phyloP scores from a whole-genome alignment of 2,797 vertebrate species.

The Myiothlypis chrysogaster region DNA sequence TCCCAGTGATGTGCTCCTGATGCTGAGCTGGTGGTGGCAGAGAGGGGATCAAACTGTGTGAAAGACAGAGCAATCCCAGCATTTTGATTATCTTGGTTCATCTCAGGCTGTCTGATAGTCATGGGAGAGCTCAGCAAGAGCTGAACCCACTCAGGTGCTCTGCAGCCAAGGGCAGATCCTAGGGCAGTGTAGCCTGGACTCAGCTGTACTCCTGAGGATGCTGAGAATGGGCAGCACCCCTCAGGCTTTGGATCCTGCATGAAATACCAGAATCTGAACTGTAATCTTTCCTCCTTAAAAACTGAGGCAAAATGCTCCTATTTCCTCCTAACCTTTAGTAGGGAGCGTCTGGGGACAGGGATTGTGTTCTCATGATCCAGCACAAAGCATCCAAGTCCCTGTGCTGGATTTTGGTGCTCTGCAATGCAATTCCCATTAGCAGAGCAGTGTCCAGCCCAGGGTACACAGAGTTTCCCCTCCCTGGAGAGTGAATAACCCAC shows the following conservation, averaged over 20 bases:
- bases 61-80: background rate
- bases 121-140: background rate
- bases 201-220: background rate
- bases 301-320: background rate
- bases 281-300: background rate
- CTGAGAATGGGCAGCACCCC: background rate
- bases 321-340: background rate
- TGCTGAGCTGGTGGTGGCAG: background rate
- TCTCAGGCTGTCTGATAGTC: background rate
- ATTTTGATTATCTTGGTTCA: background rate
- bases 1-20: background rate
- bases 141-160: background rate
- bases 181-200: background rate
- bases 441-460: accelerated
- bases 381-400: background rate
- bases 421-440: accelerated
- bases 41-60: background rate
- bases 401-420: background rate
- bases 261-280: background rate
- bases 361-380: background rate
- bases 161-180: background rate
- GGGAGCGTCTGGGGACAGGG: background rate
- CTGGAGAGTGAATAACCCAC: background rate
- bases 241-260: background rate
- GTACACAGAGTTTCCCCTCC: background rate